These are phyloP conservation scores for Neoarius graeffei DNA, from an alignment of 2,113 vertebrate species.

Conservation along the genomic window DNA sequence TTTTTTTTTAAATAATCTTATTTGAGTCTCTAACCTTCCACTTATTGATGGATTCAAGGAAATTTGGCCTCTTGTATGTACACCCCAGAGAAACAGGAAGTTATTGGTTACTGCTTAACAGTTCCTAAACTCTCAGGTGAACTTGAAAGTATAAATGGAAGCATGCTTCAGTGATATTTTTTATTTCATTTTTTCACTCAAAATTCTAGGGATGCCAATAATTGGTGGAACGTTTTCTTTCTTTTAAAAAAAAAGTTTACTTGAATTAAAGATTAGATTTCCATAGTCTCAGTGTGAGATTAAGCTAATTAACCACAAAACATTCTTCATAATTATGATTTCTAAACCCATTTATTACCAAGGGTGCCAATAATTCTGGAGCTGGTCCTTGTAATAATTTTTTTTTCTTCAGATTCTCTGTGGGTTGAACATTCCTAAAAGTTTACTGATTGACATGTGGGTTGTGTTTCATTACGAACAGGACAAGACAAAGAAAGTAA, in stretches of 20 bases:
- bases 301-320: background rate
- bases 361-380: background rate
- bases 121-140: background rate
- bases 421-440: background rate
- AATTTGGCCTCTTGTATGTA: background rate
- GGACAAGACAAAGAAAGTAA: constrained; percentile 90
- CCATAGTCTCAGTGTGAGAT: background rate
- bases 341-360: background rate
- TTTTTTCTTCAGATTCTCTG: background rate
- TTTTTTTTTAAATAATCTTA: no score
- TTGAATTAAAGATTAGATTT: background rate
- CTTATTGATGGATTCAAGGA: background rate
- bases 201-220: background rate
- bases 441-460: background rate
- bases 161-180: background rate
- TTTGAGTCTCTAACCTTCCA: background rate
- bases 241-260: background rate
- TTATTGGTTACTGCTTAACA: background rate
- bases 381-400: background rate
- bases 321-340: background rate
- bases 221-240: background rate
- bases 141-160: background rate
- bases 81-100: background rate
- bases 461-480: constrained; percentile 57
- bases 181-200: background rate